phyloP scores from a whole-genome alignment of 2,797 vertebrate species.

The Halcyon smyrnensis region DNA sequence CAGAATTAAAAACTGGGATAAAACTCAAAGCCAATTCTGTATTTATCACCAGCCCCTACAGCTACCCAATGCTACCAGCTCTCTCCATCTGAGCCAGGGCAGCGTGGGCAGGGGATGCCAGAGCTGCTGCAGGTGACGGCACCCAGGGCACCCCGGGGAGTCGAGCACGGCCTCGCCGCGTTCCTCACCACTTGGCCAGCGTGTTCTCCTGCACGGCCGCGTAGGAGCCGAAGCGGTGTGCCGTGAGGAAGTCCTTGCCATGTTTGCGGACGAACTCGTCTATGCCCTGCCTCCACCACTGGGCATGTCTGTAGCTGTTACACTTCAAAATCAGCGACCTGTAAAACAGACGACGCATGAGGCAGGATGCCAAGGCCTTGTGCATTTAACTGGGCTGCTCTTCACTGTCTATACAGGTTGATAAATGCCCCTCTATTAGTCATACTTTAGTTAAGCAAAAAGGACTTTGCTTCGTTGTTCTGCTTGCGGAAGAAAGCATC shows the following conservation, averaged over 20 bases:
- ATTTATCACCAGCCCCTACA: background rate
- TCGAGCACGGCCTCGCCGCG: accelerated
- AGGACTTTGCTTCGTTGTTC: background rate
- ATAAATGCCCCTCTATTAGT: background rate
- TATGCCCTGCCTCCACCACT: conserved; percentile 96
- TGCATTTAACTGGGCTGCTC: background rate
- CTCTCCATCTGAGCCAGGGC: accelerated
- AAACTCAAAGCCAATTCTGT: background rate
- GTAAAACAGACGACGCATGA: background rate
- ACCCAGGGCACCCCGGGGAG: accelerated
- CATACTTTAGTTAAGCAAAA: background rate
- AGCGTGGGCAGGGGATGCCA: background rate
- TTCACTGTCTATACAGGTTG: accelerated
- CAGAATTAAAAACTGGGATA: background rate
- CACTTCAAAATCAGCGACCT: conserved; percentile 95
- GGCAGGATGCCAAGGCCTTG: background rate
- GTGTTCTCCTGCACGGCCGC: conserved; percentile 86
- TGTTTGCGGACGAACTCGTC: conserved; percentile 88
- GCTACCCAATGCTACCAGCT: background rate
- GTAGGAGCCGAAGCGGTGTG: conserved; percentile 93
- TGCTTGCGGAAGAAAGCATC: background rate
- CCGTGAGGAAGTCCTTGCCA: conserved; percentile 87
- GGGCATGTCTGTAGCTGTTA: conserved; percentile 92
- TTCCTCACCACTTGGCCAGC: conserved; percentile 89
- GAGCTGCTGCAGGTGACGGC: background rate